Conservation (phyloP, 2,797 vertebrate species). For the Amphiprion clarkii region DNA sequence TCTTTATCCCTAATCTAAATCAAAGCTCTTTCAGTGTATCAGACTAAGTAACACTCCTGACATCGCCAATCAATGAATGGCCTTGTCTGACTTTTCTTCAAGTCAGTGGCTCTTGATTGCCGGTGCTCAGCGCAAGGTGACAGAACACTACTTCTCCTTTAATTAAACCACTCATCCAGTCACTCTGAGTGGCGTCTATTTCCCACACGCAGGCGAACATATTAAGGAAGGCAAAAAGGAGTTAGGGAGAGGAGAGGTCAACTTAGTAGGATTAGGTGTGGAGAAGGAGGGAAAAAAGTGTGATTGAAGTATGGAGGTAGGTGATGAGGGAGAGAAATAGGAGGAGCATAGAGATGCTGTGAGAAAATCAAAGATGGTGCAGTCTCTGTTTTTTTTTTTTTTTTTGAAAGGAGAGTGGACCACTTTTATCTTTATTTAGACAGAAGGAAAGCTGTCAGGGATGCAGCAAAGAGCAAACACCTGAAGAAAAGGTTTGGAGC, state of each 20-base stretch:
- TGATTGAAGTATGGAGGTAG: constrained; percentile 30
- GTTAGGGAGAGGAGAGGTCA: constrained; percentile 41
- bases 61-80: constrained; percentile 67
- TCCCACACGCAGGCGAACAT: constrained; percentile 57
- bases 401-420: constrained; percentile 28
- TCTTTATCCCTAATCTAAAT: constrained; percentile 58
- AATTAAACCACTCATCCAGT: constrained; percentile 74
- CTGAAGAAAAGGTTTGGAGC: constrained; percentile 2
- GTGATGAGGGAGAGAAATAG: constrained; percentile 23
- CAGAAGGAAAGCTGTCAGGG: constrained; percentile 17
- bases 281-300: constrained; percentile 12
- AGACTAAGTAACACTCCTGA: constrained; percentile 53
- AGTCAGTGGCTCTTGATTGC: constrained; percentile 65
- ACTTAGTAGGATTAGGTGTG: constrained; percentile 21
- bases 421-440: constrained; percentile 50
- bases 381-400: constrained; percentile 15
- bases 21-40: constrained; percentile 46
- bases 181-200: constrained; percentile 58
- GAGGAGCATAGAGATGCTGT: constrained; percentile 14
- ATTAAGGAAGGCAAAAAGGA: constrained; percentile 24
- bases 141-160: constrained; percentile 63
- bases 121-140: constrained; percentile 62
- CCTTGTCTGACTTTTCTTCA: constrained; percentile 63
- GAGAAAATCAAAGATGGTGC: constrained; percentile 43
- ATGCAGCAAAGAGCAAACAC: constrained; percentile 15